Base-by-base conservation (phyloP, 30 jellyfish, hydroid and myxozoan species). In the Pseudorhiza aurosa region DNA sequence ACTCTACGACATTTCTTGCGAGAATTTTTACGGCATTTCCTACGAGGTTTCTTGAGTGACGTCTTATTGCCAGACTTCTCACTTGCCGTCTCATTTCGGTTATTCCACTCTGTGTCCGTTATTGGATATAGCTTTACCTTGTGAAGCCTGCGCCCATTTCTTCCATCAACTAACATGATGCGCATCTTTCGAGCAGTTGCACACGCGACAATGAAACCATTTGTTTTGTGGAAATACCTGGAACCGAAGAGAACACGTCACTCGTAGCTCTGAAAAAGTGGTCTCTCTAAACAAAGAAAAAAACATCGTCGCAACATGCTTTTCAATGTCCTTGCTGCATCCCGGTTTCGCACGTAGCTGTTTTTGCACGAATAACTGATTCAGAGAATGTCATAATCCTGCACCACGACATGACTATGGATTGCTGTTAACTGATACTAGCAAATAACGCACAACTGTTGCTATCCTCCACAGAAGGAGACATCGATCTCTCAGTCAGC, bases 211-310 rank as follows among this genome's bases (percentile, higher is more conserved):
- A 47, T 59, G 65, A 77, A 77, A 4, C 89, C 89, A 28, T 32
- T 59, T 40, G 28, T 59, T 60, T 63, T 45, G 70, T 77, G 81
- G 63, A 77, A 77, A 62, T 77, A 50, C 73, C 89, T 77, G 40
- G 10, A 59, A 55, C 2, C 6, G 75, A 30, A 72, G 0, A 21
- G 47, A 68, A 0, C 19, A 46, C 19, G 19, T 12, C 15, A 46
- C 14, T n/a, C n/a, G n/a, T n/a, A n/a, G n/a, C n/a, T n/a, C n/a
- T n/a, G n/a, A n/a, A n/a, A n/a, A n/a, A n/a, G n/a, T n/a, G n/a
- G n/a, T n/a, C n/a, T n/a, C n/a, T n/a, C n/a, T n/a, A n/a, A n/a
- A n/a, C n/a, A n/a, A n/a, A n/a, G n/a, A n/a, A n/a, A n/a, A n/a
- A n/a, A n/a, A n/a, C n/a, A n/a, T n/a, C n/a, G n/a, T n/a, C n/a